Conservation (phyloP, 1,140 invertebrate species). For the Carposina sasakii region DNA sequence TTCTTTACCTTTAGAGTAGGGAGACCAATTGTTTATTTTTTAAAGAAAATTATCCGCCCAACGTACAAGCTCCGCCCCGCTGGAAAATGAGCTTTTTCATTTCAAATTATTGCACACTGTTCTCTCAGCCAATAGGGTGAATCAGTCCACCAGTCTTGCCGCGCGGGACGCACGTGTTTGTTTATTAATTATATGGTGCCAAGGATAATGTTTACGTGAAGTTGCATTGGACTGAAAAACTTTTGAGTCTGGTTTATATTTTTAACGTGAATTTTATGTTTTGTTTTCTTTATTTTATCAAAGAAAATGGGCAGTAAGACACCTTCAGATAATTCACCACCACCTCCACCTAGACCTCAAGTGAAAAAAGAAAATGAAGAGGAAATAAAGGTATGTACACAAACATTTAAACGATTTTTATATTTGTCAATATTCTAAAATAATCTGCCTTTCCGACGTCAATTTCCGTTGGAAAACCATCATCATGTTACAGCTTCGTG, state of each 20-base stretch:
- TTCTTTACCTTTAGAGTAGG: too few relatives aligned
- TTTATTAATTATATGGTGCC: not conserved
- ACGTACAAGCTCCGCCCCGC: slow-evolving; percentile 48
- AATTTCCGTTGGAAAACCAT: slow-evolving; percentile 48
- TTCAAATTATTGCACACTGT: too few relatives aligned
- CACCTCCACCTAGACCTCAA: slow-evolving; percentile 49
- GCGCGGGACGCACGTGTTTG: slow-evolving; percentile 22
- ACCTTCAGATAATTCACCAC: slow-evolving; percentile 38
- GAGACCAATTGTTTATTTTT: too few relatives aligned
- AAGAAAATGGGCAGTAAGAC: slow-evolving; percentile 55
- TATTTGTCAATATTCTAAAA: too few relatives aligned
- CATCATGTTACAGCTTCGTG: slow-evolving; percentile 45
- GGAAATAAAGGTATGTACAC: slow-evolving; percentile 67
- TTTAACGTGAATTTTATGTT: slow-evolving; percentile 26
- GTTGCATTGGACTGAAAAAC: slow-evolving; percentile 33
- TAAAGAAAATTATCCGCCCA: slow-evolving; percentile 24
- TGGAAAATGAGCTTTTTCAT: slow-evolving; percentile 52
- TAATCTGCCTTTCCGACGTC: too few relatives aligned
- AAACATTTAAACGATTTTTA: too few relatives aligned
- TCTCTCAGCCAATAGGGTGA: too few relatives aligned
- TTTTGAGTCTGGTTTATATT: slow-evolving; percentile 28
- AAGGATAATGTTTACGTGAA: slow-evolving; percentile 53
- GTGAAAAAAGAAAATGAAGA: slow-evolving; percentile 72
- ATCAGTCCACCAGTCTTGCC: slow-evolving; percentile 50
- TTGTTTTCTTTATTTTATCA: slow-evolving; percentile 21